Evolutionary conservation across 2,797 vertebrate genomes (phyloP).

Genomic region (Anolis apletophallus): DNA sequence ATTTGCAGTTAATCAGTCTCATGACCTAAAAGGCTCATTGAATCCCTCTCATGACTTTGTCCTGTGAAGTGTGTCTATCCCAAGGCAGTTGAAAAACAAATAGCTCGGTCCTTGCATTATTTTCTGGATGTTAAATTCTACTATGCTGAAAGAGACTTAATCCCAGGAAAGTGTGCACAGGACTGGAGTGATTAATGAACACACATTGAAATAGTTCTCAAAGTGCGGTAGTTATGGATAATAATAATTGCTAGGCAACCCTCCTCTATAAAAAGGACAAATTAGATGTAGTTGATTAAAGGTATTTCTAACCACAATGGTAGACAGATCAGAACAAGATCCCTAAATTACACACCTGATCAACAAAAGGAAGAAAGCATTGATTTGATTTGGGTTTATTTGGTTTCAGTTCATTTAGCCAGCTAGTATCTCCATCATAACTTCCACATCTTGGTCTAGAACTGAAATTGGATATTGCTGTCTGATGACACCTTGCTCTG

Average conservation of each 20-base stretch:
- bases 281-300: neutral
- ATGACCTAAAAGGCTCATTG: neutral
- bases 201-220: neutral
- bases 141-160: no score
- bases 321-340: neutral
- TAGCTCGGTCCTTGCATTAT: neutral
- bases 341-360: neutral
- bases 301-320: neutral
- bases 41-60: neutral
- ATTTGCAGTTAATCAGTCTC: slow-evolving; percentile 37
- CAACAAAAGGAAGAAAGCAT: neutral
- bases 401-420: neutral
- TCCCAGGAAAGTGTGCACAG: neutral
- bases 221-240: neutral
- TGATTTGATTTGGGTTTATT: neutral
- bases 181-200: neutral
- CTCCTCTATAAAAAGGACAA: neutral
- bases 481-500: neutral
- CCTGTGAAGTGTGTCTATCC: neutral
- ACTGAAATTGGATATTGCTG: neutral
- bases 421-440: neutral
- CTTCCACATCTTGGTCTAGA: neutral
- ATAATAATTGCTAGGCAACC: neutral
- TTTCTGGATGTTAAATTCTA: neutral
- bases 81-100: neutral